Evolutionary conservation across 2,113 vertebrate species (phyloP).

Genomic region (Dissostichus mawsoni): DNA sequence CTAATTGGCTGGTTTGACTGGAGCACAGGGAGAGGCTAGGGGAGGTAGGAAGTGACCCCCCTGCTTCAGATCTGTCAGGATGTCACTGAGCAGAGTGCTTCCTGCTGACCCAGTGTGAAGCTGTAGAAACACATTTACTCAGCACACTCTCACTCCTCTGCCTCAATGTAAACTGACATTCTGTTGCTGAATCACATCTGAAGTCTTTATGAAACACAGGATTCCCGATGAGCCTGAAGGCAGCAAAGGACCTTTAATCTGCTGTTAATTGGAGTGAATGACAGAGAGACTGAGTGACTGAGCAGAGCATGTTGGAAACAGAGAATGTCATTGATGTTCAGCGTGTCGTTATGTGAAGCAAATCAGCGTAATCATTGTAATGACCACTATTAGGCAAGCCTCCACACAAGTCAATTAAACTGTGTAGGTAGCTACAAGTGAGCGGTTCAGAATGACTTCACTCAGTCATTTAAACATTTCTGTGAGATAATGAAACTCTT

Average conservation of each 20-base stretch:
- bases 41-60: slow-evolving; percentile 10
- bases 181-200: background rate
- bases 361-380: slow-evolving; percentile 44
- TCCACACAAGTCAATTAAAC: slow-evolving; percentile 40
- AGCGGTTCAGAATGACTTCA: background rate
- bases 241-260: slow-evolving; percentile 10
- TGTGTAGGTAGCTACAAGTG: background rate
- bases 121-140: slow-evolving; percentile 32
- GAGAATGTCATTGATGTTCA: background rate
- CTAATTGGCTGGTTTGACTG: slow-evolving; percentile 38
- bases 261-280: slow-evolving; percentile 33
- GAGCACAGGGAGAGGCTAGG: slow-evolving; percentile 9
- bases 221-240: slow-evolving; percentile 4
- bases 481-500: background rate
- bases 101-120: background rate
- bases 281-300: slow-evolving; percentile 2
- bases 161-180: slow-evolving; percentile 4
- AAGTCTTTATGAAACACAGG: background rate
- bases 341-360: slow-evolving; percentile 12
- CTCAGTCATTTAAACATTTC: background rate
- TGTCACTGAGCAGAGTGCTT: slow-evolving; percentile 23
- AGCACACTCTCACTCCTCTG: slow-evolving; percentile 1
- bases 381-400: slow-evolving; percentile 28
- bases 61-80: slow-evolving; percentile 25
- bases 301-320: background rate